phyloP scores from a whole-genome alignment of 1,140 invertebrate species.

The Sitophilus oryzae region DNA sequence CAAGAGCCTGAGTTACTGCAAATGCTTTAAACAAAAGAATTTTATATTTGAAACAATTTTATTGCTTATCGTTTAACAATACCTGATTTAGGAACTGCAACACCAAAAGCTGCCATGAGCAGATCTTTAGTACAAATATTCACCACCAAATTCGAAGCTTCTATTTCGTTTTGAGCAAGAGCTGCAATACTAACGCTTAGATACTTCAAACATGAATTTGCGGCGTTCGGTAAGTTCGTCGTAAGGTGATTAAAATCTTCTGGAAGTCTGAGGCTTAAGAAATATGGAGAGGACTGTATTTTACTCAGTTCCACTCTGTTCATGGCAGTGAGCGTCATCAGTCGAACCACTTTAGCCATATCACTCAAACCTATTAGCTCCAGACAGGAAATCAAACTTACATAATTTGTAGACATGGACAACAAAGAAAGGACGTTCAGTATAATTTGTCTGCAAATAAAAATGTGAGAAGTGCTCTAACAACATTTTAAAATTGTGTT shows the following conservation, averaged over 20 bases:
- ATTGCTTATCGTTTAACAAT: neutral
- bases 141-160: slow-evolving; percentile 53
- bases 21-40: slow-evolving; percentile 39
- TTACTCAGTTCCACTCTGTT: slow-evolving; percentile 47
- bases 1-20: slow-evolving; percentile 57
- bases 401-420: slow-evolving; percentile 47
- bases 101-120: slow-evolving; percentile 40
- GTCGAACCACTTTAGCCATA: slow-evolving; percentile 54
- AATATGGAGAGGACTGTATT: slow-evolving; percentile 24
- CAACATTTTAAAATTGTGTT: neutral
- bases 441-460: slow-evolving; percentile 48
- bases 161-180: slow-evolving; percentile 51
- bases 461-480: neutral
- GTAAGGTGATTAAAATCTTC: slow-evolving; percentile 33
- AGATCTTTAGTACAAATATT: slow-evolving; percentile 59
- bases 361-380: slow-evolving; percentile 56
- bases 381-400: slow-evolving; percentile 50
- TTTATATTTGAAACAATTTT: slow-evolving; percentile 2
- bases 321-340: slow-evolving; percentile 58
- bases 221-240: slow-evolving; percentile 34
- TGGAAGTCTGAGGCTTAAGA: slow-evolving; percentile 22
- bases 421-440: slow-evolving; percentile 52
- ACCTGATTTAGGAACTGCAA: slow-evolving; percentile 29
- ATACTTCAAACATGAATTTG: slow-evolving; percentile 47
- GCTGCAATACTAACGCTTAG: slow-evolving; percentile 53